These are phyloP conservation scores for Cephus cinctus DNA, from an alignment of 1,140 invertebrate genomes.

Conservation along the genomic window DNA sequence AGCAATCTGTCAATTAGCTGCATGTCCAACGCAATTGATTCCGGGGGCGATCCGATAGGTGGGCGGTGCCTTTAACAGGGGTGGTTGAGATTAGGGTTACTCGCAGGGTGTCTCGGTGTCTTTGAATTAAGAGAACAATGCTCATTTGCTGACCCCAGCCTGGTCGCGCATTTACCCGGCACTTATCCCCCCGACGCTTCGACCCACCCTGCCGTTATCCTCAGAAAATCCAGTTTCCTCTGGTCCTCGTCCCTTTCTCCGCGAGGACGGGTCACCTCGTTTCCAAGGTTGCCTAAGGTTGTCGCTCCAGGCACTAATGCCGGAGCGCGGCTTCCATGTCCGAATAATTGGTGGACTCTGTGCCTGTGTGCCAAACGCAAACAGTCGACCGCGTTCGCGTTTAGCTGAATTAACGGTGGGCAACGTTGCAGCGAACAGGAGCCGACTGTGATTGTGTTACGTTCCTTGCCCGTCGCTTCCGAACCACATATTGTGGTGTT, in stretches of 20 bases:
- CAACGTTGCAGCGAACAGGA: neutral
- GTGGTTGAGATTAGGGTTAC: too few relatives aligned
- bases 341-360: conserved; percentile 26
- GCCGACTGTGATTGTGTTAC: conserved; percentile 11
- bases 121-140: conserved; percentile 2
- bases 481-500: conserved; percentile 9
- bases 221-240: neutral
- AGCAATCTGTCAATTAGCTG: too few relatives aligned
- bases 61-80: too few relatives aligned
- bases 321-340: conserved; percentile 17
- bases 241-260: neutral
- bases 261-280: conserved; percentile 9
- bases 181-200: neutral
- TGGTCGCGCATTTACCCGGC: neutral
- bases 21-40: too few relatives aligned
- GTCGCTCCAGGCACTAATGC: conserved; percentile 7
- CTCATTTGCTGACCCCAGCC: neutral
- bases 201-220: conserved; percentile 13
- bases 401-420: conserved; percentile 22
- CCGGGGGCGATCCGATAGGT: too few relatives aligned
- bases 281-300: conserved; percentile 14
- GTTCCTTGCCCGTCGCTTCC: conserved; percentile 5
- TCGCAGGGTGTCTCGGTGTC: neutral
- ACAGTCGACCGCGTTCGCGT: conserved; percentile 17
- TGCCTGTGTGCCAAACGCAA: conserved; percentile 24